A percentile compares a stretch with the other conserved stretches of the same genome.
Conservation (phyloP, 2,797 vertebrate species). For the Petrocephalus sullivani region DNA sequence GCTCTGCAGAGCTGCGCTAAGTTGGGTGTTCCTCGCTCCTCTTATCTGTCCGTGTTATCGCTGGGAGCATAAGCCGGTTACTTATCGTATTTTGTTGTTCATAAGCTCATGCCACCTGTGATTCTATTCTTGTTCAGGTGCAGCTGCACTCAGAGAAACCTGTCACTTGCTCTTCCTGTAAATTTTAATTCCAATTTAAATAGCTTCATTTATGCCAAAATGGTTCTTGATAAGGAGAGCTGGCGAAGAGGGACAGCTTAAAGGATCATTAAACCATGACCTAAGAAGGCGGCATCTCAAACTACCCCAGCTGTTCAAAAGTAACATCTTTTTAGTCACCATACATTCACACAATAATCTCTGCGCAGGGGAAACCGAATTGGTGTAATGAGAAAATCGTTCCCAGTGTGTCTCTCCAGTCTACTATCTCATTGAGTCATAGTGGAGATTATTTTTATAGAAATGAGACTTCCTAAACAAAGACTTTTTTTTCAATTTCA, state of each 20-base stretch:
- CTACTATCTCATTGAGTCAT: neutral
- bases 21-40: constrained; percentile 24
- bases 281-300: neutral
- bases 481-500: neutral
- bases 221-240: neutral
- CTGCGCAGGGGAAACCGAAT: neutral
- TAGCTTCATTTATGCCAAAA: neutral
- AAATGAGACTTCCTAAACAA: neutral
- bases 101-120: neutral
- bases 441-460: neutral
- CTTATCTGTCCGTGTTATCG: constrained; percentile 34
- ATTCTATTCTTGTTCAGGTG: neutral
- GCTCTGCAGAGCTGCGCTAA: constrained; percentile 28
- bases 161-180: neutral
- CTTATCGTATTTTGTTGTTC: constrained; percentile 5
- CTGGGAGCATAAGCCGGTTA: constrained; percentile 25
- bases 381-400: constrained; percentile 6
- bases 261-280: neutral
- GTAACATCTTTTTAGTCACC: neutral
- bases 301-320: neutral
- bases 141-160: neutral
- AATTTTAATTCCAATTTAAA: neutral
- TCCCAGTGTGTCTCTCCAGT: neutral
- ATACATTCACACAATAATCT: neutral
- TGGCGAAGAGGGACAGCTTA: neutral